Evolutionary conservation across 2,797 vertebrate genomes (phyloP).

Genomic region (Pseudotriccus pelzelni): DNA sequence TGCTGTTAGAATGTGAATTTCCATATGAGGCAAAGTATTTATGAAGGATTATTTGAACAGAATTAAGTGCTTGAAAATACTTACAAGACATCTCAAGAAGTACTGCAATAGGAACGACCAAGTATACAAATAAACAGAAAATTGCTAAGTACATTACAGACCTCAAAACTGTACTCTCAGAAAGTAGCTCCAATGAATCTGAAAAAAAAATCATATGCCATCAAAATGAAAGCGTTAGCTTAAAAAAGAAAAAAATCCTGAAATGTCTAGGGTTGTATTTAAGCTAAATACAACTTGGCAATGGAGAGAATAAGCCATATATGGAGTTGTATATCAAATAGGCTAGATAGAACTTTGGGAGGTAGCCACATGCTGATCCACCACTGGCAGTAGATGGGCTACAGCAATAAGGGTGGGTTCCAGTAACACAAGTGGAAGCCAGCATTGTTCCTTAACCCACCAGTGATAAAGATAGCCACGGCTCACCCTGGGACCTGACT

Average conservation of each 20-base stretch:
- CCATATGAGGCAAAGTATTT: neutral
- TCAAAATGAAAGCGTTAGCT: neutral
- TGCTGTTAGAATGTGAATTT: neutral
- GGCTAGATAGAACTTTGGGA: neutral
- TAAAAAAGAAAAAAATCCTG: neutral
- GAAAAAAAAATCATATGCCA: neutral
- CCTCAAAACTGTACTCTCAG: neutral
- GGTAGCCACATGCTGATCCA: neutral
- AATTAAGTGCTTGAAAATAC: constrained; percentile 1
- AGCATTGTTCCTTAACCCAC: neutral
- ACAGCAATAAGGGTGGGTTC: neutral
- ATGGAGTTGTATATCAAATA: neutral
- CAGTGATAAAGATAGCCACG: neutral
- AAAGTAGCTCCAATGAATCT: neutral
- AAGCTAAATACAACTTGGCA: neutral
- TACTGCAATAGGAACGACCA: neutral
- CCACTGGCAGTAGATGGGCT: fast-evolving
- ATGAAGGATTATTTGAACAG: neutral
- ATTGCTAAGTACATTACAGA: neutral
- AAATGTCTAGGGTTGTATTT: neutral
- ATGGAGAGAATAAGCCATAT: neutral
- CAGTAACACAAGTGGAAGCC: fast-evolving
- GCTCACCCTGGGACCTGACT: neutral
- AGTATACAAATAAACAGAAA: neutral
- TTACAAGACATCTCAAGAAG: neutral